Evolutionary conservation across 1,140 invertebrate species (phyloP).

Genomic region (Polypedilum vanderplanki): DNA sequence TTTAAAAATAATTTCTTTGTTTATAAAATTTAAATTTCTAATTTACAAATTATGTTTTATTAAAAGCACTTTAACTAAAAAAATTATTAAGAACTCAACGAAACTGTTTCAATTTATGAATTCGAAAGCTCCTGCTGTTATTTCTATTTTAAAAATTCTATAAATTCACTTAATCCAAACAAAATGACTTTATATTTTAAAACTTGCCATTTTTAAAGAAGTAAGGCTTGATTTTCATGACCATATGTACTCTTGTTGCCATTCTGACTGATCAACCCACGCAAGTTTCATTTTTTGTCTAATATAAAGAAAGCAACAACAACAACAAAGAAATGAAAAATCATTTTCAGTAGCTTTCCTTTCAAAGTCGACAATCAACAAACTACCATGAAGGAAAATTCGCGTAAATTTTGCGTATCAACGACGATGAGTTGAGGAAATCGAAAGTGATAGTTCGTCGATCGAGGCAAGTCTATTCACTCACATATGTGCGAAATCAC

Average conservation of each 20-base stretch:
- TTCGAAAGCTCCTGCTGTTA: too few relatives aligned
- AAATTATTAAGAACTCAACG: too few relatives aligned
- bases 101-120: too few relatives aligned
- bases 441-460: slow-evolving; percentile 9
- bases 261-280: not conserved
- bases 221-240: not conserved
- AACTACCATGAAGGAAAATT: not conserved
- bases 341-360: not conserved
- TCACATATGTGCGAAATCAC: not conserved
- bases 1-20: too few relatives aligned
- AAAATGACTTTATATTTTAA: too few relatives aligned
- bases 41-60: too few relatives aligned
- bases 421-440: not conserved
- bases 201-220: not conserved
- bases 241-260: not conserved
- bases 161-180: too few relatives aligned
- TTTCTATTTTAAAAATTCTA: too few relatives aligned
- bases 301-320: not conserved
- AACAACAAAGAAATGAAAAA: not conserved
- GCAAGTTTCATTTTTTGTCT: not conserved
- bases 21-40: too few relatives aligned
- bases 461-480: not conserved
- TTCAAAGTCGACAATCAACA: not conserved
- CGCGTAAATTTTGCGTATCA: not conserved
- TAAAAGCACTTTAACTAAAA: too few relatives aligned